Evolutionary conservation across 1,140 invertebrate species (phyloP).

Genomic region (Tribolium madens): DNA sequence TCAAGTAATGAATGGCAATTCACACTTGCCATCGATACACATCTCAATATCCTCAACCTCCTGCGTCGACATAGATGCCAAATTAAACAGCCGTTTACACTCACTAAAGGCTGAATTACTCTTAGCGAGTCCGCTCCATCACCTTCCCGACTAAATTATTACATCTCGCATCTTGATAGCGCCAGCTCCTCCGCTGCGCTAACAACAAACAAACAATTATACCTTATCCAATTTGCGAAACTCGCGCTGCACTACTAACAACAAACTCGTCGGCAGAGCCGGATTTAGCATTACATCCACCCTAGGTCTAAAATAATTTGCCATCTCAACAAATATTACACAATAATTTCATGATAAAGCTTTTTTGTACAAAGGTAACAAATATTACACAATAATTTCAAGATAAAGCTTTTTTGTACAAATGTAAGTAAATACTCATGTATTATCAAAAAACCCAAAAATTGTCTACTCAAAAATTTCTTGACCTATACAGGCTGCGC

Average conservation of each 20-base stretch:
- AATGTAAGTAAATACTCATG: too few species aligned
- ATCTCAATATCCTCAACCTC: conserved; percentile 45
- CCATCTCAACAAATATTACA: too few species aligned
- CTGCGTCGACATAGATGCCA: conserved; percentile 43
- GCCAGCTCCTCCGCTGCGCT: neutral
- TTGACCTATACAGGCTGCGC: too few species aligned
- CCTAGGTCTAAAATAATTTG: too few species aligned
- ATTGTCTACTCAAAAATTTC: too few species aligned
- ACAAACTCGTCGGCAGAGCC: neutral
- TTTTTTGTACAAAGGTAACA: too few species aligned
- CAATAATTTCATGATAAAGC: too few species aligned
- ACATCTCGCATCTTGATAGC: conserved; percentile 45
- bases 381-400: too few species aligned
- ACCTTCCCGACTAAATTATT: conserved; percentile 49
- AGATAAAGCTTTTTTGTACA: too few species aligned
- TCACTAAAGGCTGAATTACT: conserved; percentile 52
- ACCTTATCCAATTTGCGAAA: conserved; percentile 17
- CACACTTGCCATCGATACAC: conserved; percentile 43
- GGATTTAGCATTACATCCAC: too few species aligned
- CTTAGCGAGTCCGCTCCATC: conserved; percentile 35
- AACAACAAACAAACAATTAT: conserved; percentile 32
- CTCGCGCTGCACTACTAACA: neutral
- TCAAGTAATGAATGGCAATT: conserved; percentile 47
- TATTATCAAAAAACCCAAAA: too few species aligned
- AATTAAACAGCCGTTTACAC: conserved; percentile 54